These are phyloP conservation scores for Zaprionus vittiger DNA, from an alignment of 1,140 invertebrate species.

Conservation along the genomic window DNA sequence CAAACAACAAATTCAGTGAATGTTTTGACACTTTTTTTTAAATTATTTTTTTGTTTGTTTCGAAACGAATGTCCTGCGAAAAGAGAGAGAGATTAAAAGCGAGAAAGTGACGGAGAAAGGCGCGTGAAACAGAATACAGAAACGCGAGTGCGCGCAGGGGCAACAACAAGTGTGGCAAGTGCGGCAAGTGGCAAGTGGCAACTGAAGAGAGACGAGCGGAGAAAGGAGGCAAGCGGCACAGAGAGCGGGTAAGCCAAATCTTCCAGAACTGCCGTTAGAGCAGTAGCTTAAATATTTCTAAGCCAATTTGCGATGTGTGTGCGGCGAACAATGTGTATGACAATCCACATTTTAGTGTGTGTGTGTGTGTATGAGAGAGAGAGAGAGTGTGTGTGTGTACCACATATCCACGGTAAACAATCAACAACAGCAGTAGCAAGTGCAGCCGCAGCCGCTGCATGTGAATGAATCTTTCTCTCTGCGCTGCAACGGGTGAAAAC, in stretches of 20 bases:
- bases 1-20: constrained; percentile 13
- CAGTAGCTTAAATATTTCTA: constrained; percentile 2
- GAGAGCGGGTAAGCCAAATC: constrained; percentile 42
- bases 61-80: constrained; percentile 12
- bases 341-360: constrained; percentile 31
- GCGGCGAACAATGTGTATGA: constrained; percentile 11
- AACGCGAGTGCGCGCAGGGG: constrained; percentile 28
- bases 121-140: constrained; percentile 17
- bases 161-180: constrained; percentile 8
- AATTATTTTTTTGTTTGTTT: constrained; percentile 2
- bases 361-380: constrained; percentile 6
- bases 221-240: background rate
- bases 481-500: constrained; percentile 28
- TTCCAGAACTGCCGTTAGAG: constrained; percentile 37
- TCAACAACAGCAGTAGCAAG: constrained; percentile 17
- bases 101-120: background rate
- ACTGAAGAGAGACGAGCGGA: background rate
- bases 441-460: constrained; percentile 21
- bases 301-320: constrained; percentile 41
- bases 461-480: constrained; percentile 4
- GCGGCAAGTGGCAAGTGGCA: background rate
- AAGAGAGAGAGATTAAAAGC: background rate
- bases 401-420: constrained; percentile 16
- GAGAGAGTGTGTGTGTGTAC: constrained; percentile 20
- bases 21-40: constrained; percentile 14